phyloP scores from a whole-genome alignment of 1,140 invertebrate species.

The Zaprionus tsacasi region DNA sequence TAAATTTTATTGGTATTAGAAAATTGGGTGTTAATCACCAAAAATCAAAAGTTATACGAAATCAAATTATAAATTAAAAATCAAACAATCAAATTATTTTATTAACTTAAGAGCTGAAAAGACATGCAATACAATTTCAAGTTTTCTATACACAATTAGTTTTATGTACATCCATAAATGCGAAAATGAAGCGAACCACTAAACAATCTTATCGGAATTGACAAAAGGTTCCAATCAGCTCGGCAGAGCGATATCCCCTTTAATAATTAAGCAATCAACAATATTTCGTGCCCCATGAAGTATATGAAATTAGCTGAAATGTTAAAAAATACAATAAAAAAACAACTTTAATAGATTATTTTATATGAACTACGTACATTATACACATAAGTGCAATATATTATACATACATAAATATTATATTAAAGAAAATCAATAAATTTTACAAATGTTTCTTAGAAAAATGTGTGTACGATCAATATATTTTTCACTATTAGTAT shows the following conservation, averaged over 20 bases:
- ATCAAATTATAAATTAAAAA: conserved; percentile 29
- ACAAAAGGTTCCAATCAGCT: conserved; percentile 40
- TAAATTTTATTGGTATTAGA: conserved; percentile 46
- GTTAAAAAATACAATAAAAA: conserved; percentile 26
- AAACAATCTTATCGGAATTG: conserved; percentile 34
- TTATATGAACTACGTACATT: conserved; percentile 44
- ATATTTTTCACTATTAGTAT: not conserved
- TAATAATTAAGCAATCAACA: conserved; percentile 26
- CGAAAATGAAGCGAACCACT: conserved; percentile 18
- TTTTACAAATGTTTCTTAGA: conserved; percentile 58
- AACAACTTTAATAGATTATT: conserved; percentile 38
- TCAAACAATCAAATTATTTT: conserved; percentile 40
- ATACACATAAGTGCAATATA: conserved; percentile 43
- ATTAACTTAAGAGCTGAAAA: conserved; percentile 51
- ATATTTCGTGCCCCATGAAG: conserved; percentile 21
- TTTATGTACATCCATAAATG: conserved; percentile 28
- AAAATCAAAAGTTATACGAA: conserved; percentile 14
- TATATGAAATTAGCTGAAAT: conserved; percentile 7
- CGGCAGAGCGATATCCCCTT: conserved; percentile 14
- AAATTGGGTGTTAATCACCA: conserved; percentile 25
- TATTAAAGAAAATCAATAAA: conserved; percentile 48
- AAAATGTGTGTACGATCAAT: conserved; percentile 10
- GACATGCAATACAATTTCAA: conserved; percentile 61
- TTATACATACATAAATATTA: conserved; percentile 30
- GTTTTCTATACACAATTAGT: conserved; percentile 49